Evolutionary conservation across 2,888 invertebrate species (phyloP).

Genomic region (Zhuqinia jingwanae): DNA sequence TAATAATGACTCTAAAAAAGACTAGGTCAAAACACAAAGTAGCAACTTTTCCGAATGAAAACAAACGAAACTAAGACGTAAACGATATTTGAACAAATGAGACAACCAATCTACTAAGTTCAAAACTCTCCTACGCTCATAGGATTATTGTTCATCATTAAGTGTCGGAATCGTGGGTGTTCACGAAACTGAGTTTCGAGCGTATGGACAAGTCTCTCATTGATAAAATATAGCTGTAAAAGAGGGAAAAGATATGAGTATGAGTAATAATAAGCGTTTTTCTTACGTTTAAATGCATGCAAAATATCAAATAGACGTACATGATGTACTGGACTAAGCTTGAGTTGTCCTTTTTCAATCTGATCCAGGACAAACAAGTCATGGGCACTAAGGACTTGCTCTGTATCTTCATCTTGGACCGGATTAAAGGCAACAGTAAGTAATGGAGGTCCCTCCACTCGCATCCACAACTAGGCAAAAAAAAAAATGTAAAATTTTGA

Average conservation of each 20-base stretch:
- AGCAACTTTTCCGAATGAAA: too few relatives aligned
- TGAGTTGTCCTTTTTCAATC: conserved; percentile 75
- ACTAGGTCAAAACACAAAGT: too few relatives aligned
- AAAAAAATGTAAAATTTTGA: neutral
- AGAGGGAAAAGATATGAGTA: neutral
- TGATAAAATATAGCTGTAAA: conserved; percentile 74
- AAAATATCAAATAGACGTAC: too few relatives aligned
- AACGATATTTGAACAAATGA: too few relatives aligned
- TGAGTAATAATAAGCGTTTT: too few relatives aligned
- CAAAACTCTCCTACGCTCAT: too few relatives aligned
- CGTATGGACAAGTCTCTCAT: conserved; percentile 73
- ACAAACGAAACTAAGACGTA: too few relatives aligned
- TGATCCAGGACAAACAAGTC: conserved; percentile 74
- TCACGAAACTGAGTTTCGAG: conserved; percentile 75
- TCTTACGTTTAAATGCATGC: too few relatives aligned
- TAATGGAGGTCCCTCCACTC: conserved; percentile 75
- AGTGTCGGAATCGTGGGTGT: conserved; percentile 72
- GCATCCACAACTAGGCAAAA: conserved; percentile 68
- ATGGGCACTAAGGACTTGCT: conserved; percentile 56
- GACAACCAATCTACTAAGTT: too few relatives aligned
- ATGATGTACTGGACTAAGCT: conserved; percentile 74
- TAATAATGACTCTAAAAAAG: too few relatives aligned
- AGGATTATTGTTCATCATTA: too few relatives aligned
- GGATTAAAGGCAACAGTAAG: conserved; percentile 70
- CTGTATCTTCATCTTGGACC: conserved; percentile 62